Base-by-base conservation (phyloP, 2,797 vertebrate genomes). In the Danio aesculapii region DNA sequence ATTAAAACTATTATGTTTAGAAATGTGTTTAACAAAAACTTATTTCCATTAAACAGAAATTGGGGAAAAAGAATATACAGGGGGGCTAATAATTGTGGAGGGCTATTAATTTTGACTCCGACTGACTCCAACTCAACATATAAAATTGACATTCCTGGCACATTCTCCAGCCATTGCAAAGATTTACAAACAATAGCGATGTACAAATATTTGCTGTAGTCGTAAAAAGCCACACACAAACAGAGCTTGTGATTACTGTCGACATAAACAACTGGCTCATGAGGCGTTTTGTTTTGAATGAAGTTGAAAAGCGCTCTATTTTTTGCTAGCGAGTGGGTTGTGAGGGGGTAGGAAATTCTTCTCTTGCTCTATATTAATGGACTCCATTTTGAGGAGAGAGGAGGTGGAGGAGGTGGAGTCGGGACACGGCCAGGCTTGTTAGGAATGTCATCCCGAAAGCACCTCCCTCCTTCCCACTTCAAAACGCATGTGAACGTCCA, bases 381-480 rank as follows among this genome's bases (percentile, higher is more conserved):
- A 85, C 80, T 84, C 79, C 74, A 72, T 86, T 82, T 84, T 81
- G 67, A 81, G 77, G 63, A 16, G 19, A 69, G 81, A 52, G 69
- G 52, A 75, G 73, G 73, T 39, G 30, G 43, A 5, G 50, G 84
- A 77, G 58, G 71, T 81, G 39, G 43, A 82, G 81, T 84, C 70
- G 69, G 57, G 84, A 85, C 92, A 85, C 90, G 93, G 90, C 88
- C 72, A 67, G 81, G 88, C 94, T 92, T 86, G 93, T 92, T 81
- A 88, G 88, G 91, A 92, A 90, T 90, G 87, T 85, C 66, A 67
- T 86, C 77, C 82, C 62, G 77, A 53, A 77, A 71, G 58, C 59
- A 39, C 77, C 83, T 47, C 76, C 74, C 61, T 62, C 62, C 19
- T 52, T 77, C 81, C 16, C 71, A 81, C 83, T 84, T 77, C 81